A percentile compares a stretch with the other conserved stretches of the same genome.
phyloP scores from a whole-genome alignment of 2,888 invertebrate genomes.

The Leptinotarsa juncta region DNA sequence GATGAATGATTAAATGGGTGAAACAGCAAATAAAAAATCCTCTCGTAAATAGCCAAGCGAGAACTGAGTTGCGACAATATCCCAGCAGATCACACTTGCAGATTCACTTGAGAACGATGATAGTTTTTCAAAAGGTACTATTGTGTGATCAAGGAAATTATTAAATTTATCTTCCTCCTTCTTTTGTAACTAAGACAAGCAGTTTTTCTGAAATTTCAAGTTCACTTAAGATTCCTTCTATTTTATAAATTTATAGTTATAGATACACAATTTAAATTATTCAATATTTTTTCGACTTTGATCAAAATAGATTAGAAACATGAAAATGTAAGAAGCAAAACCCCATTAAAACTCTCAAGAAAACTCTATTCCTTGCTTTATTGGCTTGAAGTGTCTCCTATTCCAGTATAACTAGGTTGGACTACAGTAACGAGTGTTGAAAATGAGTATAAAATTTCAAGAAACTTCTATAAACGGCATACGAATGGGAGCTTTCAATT shows the following conservation, averaged over 20 bases:
- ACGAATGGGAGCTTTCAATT: too few species aligned
- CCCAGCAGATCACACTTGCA: constrained; percentile 29
- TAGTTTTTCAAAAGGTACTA: background rate
- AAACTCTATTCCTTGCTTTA: too few species aligned
- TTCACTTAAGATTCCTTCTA: constrained; percentile 4
- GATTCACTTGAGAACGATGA: constrained; percentile 19
- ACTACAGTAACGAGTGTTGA: too few species aligned
- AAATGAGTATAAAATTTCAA: too few species aligned
- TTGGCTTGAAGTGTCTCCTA: too few species aligned
- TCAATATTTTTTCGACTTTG: background rate
- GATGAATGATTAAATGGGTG: too few species aligned
- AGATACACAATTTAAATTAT: background rate
- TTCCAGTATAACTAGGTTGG: too few species aligned
- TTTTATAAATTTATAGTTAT: background rate
- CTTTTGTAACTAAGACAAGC: background rate
- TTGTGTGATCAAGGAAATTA: constrained; percentile 4
- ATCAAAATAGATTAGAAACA: background rate
- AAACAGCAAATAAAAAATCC: too few species aligned
- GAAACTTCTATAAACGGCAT: too few species aligned
- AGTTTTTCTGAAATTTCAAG: constrained; percentile 4
- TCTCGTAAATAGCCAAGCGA: too few species aligned
- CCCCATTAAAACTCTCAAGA: too few species aligned
- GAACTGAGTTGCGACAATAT: too few species aligned
- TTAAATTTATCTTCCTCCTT: background rate
- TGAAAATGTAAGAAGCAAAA: background rate